These are phyloP conservation scores for Zhuqinia jingwanae DNA, from an alignment of 2,888 invertebrate species.

Conservation along the genomic window DNA sequence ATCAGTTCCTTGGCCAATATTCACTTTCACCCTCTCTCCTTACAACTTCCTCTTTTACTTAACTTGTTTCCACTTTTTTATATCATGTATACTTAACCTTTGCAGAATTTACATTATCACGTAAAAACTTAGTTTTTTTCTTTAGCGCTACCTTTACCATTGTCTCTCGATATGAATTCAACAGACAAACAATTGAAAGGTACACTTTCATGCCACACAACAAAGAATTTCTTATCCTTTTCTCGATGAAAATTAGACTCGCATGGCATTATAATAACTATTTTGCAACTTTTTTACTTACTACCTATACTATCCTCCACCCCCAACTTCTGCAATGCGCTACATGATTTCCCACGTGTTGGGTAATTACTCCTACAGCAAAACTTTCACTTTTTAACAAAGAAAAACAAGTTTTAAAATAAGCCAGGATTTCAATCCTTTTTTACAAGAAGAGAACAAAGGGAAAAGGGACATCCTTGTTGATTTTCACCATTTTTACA, in stretches of 20 bases:
- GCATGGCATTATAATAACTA: not conserved
- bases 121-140: too few species aligned
- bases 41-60: too few species aligned
- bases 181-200: not conserved
- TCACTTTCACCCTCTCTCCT: too few species aligned
- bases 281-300: not conserved
- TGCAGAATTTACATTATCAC: too few species aligned
- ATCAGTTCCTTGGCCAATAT: too few species aligned
- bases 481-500: not conserved
- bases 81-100: too few species aligned
- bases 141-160: too few species aligned
- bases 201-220: too few species aligned
- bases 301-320: not conserved
- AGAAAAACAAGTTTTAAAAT: not conserved
- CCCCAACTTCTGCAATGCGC: not conserved
- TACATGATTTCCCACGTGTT: slow-evolving; percentile 23
- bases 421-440: not conserved
- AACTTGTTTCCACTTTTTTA: too few species aligned
- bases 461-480: not conserved
- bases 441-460: too few species aligned
- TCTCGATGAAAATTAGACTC: not conserved
- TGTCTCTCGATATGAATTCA: too few species aligned
- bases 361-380: not conserved
- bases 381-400: slow-evolving; percentile 9
- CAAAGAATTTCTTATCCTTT: slow-evolving; percentile 2